These are phyloP conservation scores for Dicrurus megarhynchus DNA, from an alignment of 2,113 vertebrate species.

Conservation along the genomic window DNA sequence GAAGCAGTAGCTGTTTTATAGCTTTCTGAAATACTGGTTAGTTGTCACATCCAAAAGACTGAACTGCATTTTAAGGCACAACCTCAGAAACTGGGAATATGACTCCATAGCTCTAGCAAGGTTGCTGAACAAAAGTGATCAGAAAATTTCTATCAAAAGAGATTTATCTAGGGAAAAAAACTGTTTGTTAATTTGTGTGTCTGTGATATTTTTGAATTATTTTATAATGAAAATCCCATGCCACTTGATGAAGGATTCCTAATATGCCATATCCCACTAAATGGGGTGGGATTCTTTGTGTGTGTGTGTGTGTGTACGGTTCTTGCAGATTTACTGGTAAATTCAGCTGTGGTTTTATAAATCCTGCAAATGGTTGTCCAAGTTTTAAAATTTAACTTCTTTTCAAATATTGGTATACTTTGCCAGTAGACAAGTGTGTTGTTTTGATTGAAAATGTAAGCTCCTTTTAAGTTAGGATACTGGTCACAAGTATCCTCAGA, in stretches of 20 bases:
- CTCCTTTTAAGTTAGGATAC: not conserved
- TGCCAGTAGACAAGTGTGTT: not conserved
- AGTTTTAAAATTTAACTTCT: not conserved
- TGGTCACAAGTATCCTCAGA: not conserved
- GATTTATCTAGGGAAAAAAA: not conserved
- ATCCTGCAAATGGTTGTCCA: not conserved
- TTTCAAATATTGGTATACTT: not conserved
- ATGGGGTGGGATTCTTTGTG: accelerated
- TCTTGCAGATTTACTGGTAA: not conserved
- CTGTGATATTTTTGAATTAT: not conserved
- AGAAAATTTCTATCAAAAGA: not conserved
- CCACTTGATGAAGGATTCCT: not conserved
- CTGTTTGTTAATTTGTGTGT: not conserved
- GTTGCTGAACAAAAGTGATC: not conserved
- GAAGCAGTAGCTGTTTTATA: not conserved
- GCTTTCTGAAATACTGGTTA: not conserved
- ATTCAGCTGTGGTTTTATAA: not conserved
- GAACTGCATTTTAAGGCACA: not conserved
- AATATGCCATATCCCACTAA: not conserved
- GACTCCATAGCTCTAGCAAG: not conserved
- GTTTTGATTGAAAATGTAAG: not conserved
- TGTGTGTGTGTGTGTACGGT: not conserved
- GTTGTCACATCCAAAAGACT: not conserved
- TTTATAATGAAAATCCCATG: not conserved
- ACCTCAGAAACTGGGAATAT: not conserved